A percentile compares a stretch with the other conserved stretches of the same genome.
These are phyloP conservation scores for Prunella strophiata DNA, from an alignment of 2,797 vertebrate species.

Conservation along the genomic window DNA sequence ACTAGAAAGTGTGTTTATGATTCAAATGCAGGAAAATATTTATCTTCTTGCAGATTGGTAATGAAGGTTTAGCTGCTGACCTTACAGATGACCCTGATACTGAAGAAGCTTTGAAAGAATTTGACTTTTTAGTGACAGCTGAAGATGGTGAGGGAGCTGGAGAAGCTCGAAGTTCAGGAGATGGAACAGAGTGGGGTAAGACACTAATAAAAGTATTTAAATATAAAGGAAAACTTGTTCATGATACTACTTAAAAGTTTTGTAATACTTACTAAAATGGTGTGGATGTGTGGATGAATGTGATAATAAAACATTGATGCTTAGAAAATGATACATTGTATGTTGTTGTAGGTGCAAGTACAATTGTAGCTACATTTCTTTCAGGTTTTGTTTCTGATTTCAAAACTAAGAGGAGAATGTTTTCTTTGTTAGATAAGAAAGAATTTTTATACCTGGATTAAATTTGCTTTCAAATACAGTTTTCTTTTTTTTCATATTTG, in stretches of 20 bases:
- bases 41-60: conserved; percentile 85
- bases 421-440: not conserved
- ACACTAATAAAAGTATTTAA: not conserved
- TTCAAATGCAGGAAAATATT: not conserved
- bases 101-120: conserved; percentile 97
- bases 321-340: not conserved
- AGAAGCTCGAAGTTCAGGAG: conserved; percentile 96
- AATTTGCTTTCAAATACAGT: not conserved
- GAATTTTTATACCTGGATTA: not conserved
- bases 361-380: not conserved
- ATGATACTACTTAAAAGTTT: not conserved
- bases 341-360: not conserved
- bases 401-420: not conserved
- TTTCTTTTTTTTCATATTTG: not conserved
- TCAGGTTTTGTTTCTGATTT: not conserved
- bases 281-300: conserved; percentile 36
- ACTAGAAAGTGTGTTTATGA: not conserved
- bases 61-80: conserved; percentile 96
- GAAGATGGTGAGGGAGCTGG: conserved; percentile 98
- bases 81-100: conserved; percentile 93
- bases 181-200: conserved; percentile 99
- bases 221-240: not conserved
- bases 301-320: not conserved
- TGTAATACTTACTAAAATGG: not conserved
- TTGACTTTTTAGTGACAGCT: conserved; percentile 98